Evolutionary conservation across 2,888 invertebrate species (phyloP), one percentile per base, ranked within the genome.

Genomic region (Abscondita cerata): DNA sequence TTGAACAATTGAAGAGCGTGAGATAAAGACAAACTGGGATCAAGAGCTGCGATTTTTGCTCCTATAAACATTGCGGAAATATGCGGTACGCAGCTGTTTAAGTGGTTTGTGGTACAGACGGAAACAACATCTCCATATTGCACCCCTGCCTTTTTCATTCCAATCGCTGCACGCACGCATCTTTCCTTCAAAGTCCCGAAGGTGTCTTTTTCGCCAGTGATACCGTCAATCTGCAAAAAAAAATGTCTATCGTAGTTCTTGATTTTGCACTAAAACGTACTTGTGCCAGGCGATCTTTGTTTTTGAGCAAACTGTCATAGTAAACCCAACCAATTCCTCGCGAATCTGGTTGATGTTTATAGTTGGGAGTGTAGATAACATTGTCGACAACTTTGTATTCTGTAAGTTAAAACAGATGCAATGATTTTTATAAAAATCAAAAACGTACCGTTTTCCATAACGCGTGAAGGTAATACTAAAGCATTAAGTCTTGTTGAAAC

Each of bases 41-140:
- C 66, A 11, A 72, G 51, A 1, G 68, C 59, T 11, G 67, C 56
- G 1, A 64, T 52, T 16, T 62, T 62, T 36, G 66, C 71, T 5
- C 83, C 83, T n/a, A 81, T 74, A 62, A 75, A 82, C 1, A 82
- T 62, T 1, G 79, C 79, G 0, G 82, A 82, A 36, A 82, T 79
- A 36, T 20, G 19, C 1, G 46, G 46, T 2, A 41, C 15, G 41
- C 41, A 41, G 9, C 16, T 41, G 41, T 41, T 18, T 15, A 41
- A 41, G 11, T 46, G 46, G 16, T 46, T 46, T 6, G 11, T 2
- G 12, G 20, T 46, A 18, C 46, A 46, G 1, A 46, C 18, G 8
- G 46, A 20, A 8, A 46, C 11, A 11, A 46, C 16, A 11, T 46
- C 46, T 11, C 25, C 46, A 9, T 19, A 46, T 25, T 19, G 11